Conservation (phyloP, 2,888 invertebrate genomes). For the Nipponacmea schrenckii region DNA sequence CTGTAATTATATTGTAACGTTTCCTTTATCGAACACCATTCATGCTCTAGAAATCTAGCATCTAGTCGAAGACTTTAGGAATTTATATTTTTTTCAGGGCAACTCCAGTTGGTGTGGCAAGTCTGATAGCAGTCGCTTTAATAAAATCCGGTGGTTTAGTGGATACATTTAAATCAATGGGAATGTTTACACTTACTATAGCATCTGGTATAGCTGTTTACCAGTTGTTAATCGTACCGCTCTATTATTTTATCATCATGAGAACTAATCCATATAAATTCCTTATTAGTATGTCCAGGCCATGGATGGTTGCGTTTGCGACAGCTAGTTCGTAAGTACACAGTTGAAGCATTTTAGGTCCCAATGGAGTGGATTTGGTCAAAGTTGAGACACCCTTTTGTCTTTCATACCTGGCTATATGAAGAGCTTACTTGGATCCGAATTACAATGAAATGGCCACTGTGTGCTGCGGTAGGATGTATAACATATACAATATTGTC, state of each 20-base stretch:
- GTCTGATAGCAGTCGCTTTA: conserved; percentile 40
- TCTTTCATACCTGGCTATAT: not conserved
- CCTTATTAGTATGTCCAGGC: conserved; percentile 39
- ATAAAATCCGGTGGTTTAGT: conserved; percentile 27
- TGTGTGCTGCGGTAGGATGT: no score
- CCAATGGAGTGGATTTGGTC: no score
- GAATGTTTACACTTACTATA: conserved; percentile 38
- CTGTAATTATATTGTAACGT: no score
- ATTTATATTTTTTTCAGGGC: conserved; percentile 24
- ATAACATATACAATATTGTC: no score
- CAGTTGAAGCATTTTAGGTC: no score
- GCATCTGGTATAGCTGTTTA: conserved; percentile 35
- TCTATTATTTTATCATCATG: conserved; percentile 32
- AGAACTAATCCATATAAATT: conserved; percentile 40
- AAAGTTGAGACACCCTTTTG: not conserved
- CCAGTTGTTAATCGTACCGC: conserved; percentile 33
- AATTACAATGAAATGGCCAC: no score
- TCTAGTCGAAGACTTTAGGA: not conserved
- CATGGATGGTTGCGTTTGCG: conserved; percentile 50
- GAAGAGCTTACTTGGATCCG: no score
- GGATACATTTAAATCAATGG: conserved; percentile 35
- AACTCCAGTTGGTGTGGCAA: conserved; percentile 41
- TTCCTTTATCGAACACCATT: no score
- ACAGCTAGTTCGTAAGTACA: conserved; percentile 50
- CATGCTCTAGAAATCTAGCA: no score